Evolutionary conservation across 2,888 invertebrate species (phyloP), one percentile per base, ranked within the genome.

Genomic region (Mimas tiliae): DNA sequence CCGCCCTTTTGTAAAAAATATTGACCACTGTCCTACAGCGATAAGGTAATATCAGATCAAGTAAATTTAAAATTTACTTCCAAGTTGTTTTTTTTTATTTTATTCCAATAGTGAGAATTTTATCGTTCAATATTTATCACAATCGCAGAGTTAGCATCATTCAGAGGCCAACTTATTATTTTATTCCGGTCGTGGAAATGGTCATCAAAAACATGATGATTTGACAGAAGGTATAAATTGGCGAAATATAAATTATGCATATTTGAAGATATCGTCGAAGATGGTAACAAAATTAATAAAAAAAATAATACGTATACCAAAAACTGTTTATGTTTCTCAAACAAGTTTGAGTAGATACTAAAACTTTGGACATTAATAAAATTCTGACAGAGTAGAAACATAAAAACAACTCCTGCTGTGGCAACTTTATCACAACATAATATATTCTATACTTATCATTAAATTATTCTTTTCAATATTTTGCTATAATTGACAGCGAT

Each of bases 391-490:
- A 68, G 58, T 63, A 63, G 67, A 53, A 65, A 70, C 70, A 70
- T 73, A 73, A 71, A 74, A 70, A 70, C 68, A 69, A 65, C 74
- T 64, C 70, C 71, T 63, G 76, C 68, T 48, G 73, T 55, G 71
- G 62, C 48, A 27, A 45, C 66, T 74, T 69, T 70, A 73, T 74
- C 72, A 70, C 68, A 64, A 58, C 38, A 42, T 42, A 58, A 42
- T 42, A 14, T 27, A 27, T 51, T 14, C 21, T 27, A 14, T 27
- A 52, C 27, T 14, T 34, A 16, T 53, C n/a, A 53, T 34, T 53
- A 12, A 38, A 8, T 58, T 42, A 19, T 58, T 58, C 19, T 58
- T 42, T 58, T 11, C 19, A 42, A 58, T 4, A 42, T 42, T 19
- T 6, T 12, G 19, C 38, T 58, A 58, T 58, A 11, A 42, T 19